Base-by-base conservation (phyloP, 2,113 vertebrate species). In the Percina caprodes region DNA sequence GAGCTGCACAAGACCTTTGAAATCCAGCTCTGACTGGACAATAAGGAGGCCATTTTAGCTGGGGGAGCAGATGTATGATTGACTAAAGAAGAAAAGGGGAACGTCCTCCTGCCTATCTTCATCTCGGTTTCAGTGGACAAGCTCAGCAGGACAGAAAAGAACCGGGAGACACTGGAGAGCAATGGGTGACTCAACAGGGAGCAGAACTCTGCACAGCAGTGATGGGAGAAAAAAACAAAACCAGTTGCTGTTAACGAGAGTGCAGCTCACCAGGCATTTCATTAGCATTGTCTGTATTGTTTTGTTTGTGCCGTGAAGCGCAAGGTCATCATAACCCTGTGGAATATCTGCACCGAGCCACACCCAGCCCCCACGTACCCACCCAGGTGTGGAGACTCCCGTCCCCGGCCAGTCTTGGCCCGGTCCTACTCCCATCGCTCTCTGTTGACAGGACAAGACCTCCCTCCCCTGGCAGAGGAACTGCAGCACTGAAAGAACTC, bases 1-100 rank as follows among this genome's bases (percentile, higher is more conserved):
- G 98, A 99, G 93, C 95, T 99, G 87, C 98, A 99, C 93, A 99
- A 99, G 90, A 99, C 98, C 0, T 99, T 99, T 84, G 98, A 99
- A 95, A 99, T 99, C 69, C 98, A 99, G 94, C 98, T 99, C 88
- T 99, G 94, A 96, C 74, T 21, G 72, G 35, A 81, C 33, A 14
- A 61, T 24, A 35, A 46, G 21, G 76, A 86, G 58, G 76, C 33
- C 5, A 13, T 18, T 55, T 49, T 48, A 2, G 60, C 42, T 66
- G 30, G 42, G 52, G 24, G 61, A 76, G 76, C 60, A 51, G 68
- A 66, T 13, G 42, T 54, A 46, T 19, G 23, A 73, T 26, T 48
- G 79, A 67, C 68, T 14, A 86, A 85, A 88, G 84, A 48, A 12
- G 68, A 80, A 42, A 72, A 71, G 78, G 68, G 67, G 70, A 67